phyloP scores from a whole-genome alignment of 1,140 invertebrate species.

The Drosophila punjabiensis region DNA sequence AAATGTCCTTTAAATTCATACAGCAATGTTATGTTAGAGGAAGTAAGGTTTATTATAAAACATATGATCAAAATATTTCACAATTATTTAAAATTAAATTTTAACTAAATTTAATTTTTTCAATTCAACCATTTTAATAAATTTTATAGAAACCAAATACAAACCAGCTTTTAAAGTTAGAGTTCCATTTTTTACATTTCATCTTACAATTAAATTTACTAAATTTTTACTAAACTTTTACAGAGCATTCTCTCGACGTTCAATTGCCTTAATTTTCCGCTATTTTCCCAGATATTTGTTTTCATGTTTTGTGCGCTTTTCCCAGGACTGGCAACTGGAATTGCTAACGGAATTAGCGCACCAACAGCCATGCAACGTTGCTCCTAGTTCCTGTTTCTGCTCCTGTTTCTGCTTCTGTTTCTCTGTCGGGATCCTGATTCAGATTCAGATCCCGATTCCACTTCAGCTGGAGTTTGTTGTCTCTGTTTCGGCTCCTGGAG shows the following conservation, averaged over 20 bases:
- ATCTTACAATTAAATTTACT: background rate
- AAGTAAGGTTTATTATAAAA: background rate
- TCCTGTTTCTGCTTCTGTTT: constrained; percentile 12
- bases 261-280: background rate
- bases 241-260: constrained; percentile 24
- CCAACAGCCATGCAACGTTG: constrained; percentile 57
- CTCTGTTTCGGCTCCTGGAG: constrained; percentile 26
- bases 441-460: constrained; percentile 34
- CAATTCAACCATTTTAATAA: background rate
- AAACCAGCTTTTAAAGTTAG: background rate
- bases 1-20: background rate
- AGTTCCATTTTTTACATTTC: background rate
- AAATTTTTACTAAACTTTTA: background rate
- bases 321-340: constrained; percentile 54
- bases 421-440: constrained; percentile 23
- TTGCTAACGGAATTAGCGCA: constrained; percentile 81
- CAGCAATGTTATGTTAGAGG: no score
- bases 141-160: background rate
- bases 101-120: background rate
- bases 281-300: constrained; percentile 32
- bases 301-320: constrained; percentile 25
- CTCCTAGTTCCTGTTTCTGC: constrained; percentile 38
- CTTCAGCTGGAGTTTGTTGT: constrained; percentile 42
- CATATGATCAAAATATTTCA: background rate
- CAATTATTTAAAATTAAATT: no score